A percentile compares a stretch with the other conserved stretches of the same genome.
Evolutionary conservation across 2,888 invertebrate species (phyloP).

Genomic region (Apocheima hispidaria): DNA sequence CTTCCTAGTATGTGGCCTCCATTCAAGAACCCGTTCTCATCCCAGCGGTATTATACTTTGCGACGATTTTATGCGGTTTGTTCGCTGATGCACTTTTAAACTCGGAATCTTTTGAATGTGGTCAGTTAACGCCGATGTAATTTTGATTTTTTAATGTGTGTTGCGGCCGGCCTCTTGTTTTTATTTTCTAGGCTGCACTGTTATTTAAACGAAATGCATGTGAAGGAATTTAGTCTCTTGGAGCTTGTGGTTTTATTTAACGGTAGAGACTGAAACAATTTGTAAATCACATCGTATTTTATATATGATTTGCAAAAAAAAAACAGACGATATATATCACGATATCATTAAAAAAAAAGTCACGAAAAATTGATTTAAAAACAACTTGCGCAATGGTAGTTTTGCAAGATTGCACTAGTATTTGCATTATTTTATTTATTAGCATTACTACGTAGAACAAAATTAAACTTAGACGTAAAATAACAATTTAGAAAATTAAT

Average conservation of each 20-base stretch:
- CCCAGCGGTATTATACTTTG: conserved; percentile 43
- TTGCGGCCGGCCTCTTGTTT: conserved; percentile 17
- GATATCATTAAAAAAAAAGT: no score
- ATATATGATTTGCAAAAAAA: neutral
- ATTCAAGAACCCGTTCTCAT: conserved; percentile 49
- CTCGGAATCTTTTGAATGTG: conserved; percentile 26
- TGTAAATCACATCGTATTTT: neutral
- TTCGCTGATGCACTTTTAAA: conserved; percentile 38
- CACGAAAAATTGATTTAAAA: no score
- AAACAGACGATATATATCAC: no score
- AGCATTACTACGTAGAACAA: no score
- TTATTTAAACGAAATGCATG: conserved; percentile 19
- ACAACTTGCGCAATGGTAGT: no score
- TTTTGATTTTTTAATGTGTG: conserved; percentile 20
- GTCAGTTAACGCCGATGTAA: conserved; percentile 21
- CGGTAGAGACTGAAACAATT: neutral
- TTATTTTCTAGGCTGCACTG: conserved; percentile 30
- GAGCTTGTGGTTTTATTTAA: conserved; percentile 18
- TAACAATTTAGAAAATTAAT: no score
- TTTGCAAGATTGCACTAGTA: no score
- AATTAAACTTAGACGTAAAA: no score
- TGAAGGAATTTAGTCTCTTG: conserved; percentile 11
- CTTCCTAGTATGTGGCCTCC: conserved; percentile 50
- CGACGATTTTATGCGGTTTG: conserved; percentile 43
- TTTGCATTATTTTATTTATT: no score